Conservation (phyloP, 1,140 invertebrate genomes). For the Prorops nasuta region DNA sequence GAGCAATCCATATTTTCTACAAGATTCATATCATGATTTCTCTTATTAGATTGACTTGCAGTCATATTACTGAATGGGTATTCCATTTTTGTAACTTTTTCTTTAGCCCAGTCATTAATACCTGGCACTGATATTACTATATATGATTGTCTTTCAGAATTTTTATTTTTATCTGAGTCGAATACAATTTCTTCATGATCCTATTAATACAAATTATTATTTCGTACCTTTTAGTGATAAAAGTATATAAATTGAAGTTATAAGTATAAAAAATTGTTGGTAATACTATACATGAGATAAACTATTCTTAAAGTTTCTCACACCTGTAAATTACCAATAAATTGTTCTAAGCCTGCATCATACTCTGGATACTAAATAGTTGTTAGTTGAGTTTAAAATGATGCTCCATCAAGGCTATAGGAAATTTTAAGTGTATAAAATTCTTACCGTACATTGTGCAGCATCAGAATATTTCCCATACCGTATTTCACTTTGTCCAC, state of each 20-base stretch:
- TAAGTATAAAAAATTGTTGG: constrained; percentile 30
- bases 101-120: constrained; percentile 76
- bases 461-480: constrained; percentile 74
- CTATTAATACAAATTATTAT: constrained; percentile 42
- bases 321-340: constrained; percentile 47
- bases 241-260: neutral
- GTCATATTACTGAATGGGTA: constrained; percentile 32
- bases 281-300: constrained; percentile 48
- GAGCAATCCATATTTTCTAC: constrained; percentile 39
- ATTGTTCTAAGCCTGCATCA: constrained; percentile 39
- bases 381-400: neutral
- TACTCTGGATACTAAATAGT: constrained; percentile 22
- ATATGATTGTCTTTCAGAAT: constrained; percentile 71
- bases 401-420: constrained; percentile 10
- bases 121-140: constrained; percentile 82
- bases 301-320: constrained; percentile 42
- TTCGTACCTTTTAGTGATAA: constrained; percentile 1
- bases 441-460: constrained; percentile 61
- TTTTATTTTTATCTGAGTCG: constrained; percentile 63
- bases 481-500: constrained; percentile 56
- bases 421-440: constrained; percentile 6
- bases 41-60: constrained; percentile 35
- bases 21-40: constrained; percentile 32
- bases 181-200: constrained; percentile 65
- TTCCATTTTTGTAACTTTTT: constrained; percentile 47